Base-by-base conservation (phyloP, 1,140 invertebrate genomes). In the Ylistrum balloti region DNA sequence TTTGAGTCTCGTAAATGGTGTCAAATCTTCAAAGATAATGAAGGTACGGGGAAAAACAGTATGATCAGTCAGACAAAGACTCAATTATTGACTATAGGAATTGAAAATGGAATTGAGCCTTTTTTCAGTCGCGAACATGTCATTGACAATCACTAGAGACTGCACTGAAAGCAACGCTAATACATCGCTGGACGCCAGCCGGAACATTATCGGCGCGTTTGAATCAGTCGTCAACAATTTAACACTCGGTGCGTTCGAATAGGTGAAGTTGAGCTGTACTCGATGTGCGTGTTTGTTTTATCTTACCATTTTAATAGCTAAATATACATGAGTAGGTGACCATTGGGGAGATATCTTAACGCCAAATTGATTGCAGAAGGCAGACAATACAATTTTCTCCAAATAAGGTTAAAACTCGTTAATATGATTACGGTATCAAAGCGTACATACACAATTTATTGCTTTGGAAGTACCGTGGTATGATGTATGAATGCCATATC, bases 1-100 rank as follows among this genome's bases (percentile, higher is more conserved):
- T 74, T 74, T 74, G 56, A 74, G 56, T 74, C 56, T 74, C 56
- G 56, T 74, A 74, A 74, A 28, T 22, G n/a, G 56, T 74, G 56
- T 28, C 56, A 28, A 74, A 74, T 74, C n/a, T 74, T 74, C 56
- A 28, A 74, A 22, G 56, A 74, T 74, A 74, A 74, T 74, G 56
- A 28, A 0, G 56, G 56, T 74, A 74, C 22, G n/a, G 15, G 15
- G 28, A 74, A 74, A 28, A 28, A n/a, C 56, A 3, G 22, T 74
- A 74, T 74, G 56, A 74, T 74, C 56, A 28, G 22, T 74, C 56
- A 74, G 56, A 74, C 22, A 74, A 28, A 74, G 56, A n/a, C 56
- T 74, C 56, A 28, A 74, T 74, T 74, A 74, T 74, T 74, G 56
- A 74, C 56, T 74, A 74, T 28, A 74, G 56, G 56, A 28, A 74